A percentile compares a stretch with the other conserved stretches of the same genome.
Evolutionary conservation across 2,888 invertebrate genomes (phyloP).

Genomic region (Tupiocoris notatus): DNA sequence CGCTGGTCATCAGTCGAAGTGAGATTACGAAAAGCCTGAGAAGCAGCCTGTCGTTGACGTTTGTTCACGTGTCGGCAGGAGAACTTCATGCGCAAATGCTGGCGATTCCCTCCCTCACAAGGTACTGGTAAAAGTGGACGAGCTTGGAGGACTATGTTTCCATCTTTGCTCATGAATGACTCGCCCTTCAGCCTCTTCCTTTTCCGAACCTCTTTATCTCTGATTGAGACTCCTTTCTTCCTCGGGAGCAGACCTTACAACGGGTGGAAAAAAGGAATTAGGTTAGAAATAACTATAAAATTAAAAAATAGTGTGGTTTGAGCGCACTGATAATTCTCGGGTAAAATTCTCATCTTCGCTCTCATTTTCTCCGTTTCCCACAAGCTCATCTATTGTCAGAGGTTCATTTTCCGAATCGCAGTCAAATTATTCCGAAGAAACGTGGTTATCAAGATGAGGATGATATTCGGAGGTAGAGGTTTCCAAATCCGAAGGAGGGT

Average conservation of each 20-base stretch:
- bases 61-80: background rate
- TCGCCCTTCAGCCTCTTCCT: background rate
- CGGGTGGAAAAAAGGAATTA: background rate
- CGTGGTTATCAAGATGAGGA: background rate
- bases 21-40: conserved; percentile 2
- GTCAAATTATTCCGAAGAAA: conserved; percentile 5
- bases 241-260: too few relatives aligned
- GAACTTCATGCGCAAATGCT: too few relatives aligned
- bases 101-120: too few relatives aligned
- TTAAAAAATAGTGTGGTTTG: background rate
- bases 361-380: too few relatives aligned
- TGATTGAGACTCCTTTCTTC: background rate
- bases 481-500: background rate
- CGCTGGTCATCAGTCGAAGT: conserved; percentile 24
- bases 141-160: too few relatives aligned
- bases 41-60: conserved; percentile 7
- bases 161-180: background rate
- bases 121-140: too few relatives aligned
- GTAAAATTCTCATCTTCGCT: too few relatives aligned
- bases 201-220: background rate
- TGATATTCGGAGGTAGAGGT: conserved; percentile 5
- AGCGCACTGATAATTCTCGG: background rate
- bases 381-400: background rate
- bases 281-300: background rate
- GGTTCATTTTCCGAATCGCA: background rate